Evolutionary conservation across 2,113 vertebrate genomes (phyloP).

Genomic region (Cranoglanis bouderius): DNA sequence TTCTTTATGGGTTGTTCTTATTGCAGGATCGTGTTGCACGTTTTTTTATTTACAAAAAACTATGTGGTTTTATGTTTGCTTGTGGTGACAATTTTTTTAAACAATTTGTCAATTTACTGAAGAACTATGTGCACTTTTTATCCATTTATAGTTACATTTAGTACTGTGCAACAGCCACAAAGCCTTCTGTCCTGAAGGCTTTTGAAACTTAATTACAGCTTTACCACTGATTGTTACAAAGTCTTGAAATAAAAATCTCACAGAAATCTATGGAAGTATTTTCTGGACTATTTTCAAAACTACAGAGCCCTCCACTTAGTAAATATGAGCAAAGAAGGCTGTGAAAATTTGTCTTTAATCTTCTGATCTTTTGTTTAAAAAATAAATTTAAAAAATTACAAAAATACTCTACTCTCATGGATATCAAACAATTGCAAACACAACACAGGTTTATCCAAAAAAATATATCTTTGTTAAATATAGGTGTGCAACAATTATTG

Average conservation of each 20-base stretch:
- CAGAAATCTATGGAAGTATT: too few species aligned
- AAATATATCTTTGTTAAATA: too few species aligned
- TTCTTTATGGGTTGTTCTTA: background rate
- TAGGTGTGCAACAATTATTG: too few species aligned
- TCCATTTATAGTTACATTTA: background rate
- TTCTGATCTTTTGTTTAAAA: too few species aligned
- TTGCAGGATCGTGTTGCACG: background rate
- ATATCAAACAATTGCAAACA: too few species aligned
- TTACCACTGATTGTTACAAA: background rate
- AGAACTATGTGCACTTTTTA: background rate
- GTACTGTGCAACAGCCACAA: background rate
- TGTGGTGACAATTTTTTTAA: background rate
- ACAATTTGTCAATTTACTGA: background rate
- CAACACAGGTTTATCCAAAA: too few species aligned
- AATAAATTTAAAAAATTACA: too few species aligned
- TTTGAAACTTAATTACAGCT: background rate
- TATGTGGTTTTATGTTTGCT: background rate
- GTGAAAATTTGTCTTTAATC: too few species aligned
- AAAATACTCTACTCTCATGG: too few species aligned
- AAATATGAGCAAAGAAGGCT: too few species aligned
- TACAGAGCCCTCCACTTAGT: too few species aligned
- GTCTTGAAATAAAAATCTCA: background rate
- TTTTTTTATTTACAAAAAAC: background rate
- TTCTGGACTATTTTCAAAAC: too few species aligned
- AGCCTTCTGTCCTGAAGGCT: background rate